phyloP scores from a whole-genome alignment of 2,113 vertebrate species.

The Tragelaphus buxtoni region DNA sequence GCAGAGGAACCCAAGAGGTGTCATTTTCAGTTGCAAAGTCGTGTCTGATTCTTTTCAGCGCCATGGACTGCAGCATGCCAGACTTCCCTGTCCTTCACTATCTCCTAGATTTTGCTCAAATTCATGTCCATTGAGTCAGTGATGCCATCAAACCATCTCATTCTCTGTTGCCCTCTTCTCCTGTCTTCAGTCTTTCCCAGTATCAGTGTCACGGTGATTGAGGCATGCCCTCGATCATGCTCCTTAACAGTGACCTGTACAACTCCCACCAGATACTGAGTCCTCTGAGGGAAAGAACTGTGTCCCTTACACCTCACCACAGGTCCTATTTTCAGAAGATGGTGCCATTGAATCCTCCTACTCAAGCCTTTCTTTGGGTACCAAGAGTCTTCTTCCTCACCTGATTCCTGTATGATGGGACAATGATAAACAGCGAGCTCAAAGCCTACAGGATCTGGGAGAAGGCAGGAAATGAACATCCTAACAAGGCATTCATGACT shows the following conservation, averaged over 20 bases:
- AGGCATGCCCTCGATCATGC: not conserved
- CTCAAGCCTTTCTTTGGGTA: not conserved
- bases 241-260: accelerated
- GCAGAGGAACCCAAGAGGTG: not conserved
- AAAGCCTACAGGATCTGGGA: accelerated
- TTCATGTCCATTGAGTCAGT: not conserved
- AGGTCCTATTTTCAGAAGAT: not conserved
- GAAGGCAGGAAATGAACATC: not conserved
- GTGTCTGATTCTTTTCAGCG: not conserved
- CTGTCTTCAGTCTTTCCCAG: not conserved
- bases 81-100: not conserved
- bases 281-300: not conserved
- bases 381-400: not conserved
- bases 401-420: not conserved
- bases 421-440: not conserved
- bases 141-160: not conserved
- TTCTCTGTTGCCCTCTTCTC: not conserved
- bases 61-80: not conserved
- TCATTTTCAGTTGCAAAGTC: not conserved
- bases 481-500: not conserved
- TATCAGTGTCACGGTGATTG: not conserved
- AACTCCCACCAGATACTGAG: not conserved
- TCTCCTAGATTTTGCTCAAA: not conserved
- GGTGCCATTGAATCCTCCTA: not conserved
- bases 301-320: not conserved